Percentiles rank a stretch among this genome's conserved stretches.
These are phyloP conservation scores for Acholoe squamosa DNA, from an alignment of 2,888 invertebrate species.

Conservation along the genomic window DNA sequence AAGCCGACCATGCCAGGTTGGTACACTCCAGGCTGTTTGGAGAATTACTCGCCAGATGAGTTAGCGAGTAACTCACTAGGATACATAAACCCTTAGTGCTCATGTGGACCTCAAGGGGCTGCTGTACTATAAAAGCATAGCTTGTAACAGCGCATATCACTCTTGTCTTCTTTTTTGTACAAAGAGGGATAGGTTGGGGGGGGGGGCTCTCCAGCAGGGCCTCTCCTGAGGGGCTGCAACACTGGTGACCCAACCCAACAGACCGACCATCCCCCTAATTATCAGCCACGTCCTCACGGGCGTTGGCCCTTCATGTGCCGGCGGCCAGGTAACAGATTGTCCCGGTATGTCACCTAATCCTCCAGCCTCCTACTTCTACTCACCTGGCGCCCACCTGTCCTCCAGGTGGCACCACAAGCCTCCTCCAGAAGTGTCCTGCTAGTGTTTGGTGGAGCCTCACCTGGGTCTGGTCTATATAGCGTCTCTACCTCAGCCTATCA, in stretches of 20 bases:
- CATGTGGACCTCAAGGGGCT: too few relatives aligned
- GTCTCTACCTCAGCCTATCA: too few relatives aligned
- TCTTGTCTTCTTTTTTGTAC: too few relatives aligned
- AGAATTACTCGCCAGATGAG: too few relatives aligned
- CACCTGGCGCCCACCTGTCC: neutral
- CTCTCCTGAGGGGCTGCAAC: too few relatives aligned
- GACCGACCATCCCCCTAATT: neutral
- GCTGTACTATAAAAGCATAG: too few relatives aligned
- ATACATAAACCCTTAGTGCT: too few relatives aligned
- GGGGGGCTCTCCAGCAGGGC: neutral
- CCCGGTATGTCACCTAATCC: slow-evolving; percentile 18
- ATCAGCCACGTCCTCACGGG: neutral
- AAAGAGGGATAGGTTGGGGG: too few relatives aligned
- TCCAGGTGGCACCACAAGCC: neutral
- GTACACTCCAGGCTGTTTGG: too few relatives aligned
- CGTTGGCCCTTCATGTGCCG: neutral
- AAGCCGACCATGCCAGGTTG: too few relatives aligned
- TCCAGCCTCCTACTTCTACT: neutral
- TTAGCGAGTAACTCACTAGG: too few relatives aligned
- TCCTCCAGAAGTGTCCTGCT: neutral
- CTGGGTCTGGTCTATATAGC: neutral
- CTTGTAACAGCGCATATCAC: too few relatives aligned
- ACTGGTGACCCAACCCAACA: neutral
- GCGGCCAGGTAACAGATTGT: slow-evolving; percentile 46
- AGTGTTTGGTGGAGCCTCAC: neutral